Conservation (phyloP, 2,113 vertebrate genomes). For the Piprites chloris region DNA sequence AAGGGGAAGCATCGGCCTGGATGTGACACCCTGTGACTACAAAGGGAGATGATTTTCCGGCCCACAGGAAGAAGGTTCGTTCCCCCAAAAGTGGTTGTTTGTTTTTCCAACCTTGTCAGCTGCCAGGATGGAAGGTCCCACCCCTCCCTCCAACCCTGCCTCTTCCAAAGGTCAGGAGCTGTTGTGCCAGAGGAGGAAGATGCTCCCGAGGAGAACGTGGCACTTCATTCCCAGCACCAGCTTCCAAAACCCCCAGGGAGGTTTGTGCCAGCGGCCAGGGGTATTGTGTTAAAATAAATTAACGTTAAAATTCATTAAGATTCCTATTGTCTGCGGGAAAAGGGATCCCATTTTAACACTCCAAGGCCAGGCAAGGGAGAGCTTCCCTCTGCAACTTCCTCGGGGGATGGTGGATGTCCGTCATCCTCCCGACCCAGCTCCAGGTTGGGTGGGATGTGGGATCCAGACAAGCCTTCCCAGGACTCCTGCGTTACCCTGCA, state of each 20-base stretch:
- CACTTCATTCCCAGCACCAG: rapidly evolving
- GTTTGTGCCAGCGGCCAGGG: background rate
- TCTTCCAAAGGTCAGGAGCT: background rate
- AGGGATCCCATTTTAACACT: background rate
- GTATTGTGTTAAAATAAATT: background rate
- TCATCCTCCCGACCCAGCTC: background rate
- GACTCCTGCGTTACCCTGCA: rapidly evolving
- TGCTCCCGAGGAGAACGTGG: rapidly evolving
- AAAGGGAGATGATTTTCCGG: background rate
- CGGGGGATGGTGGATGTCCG: rapidly evolving
- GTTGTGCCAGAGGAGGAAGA: background rate
- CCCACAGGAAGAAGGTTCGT: background rate
- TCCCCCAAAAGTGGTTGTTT: background rate
- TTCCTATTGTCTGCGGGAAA: background rate
- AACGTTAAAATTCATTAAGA: background rate
- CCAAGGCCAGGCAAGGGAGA: background rate
- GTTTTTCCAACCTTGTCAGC: background rate
- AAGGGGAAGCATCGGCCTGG: background rate
- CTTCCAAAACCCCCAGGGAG: background rate
- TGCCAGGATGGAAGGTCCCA: background rate
- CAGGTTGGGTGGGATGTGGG: background rate
- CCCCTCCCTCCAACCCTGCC: background rate
- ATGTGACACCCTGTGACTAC: rapidly evolving
- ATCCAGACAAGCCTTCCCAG: too few species aligned
- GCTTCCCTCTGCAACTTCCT: background rate